Percentiles rank a stretch among this genome's conserved stretches.
phyloP scores from a whole-genome alignment of 2,888 invertebrate species.

The Gryllus longicercus region DNA sequence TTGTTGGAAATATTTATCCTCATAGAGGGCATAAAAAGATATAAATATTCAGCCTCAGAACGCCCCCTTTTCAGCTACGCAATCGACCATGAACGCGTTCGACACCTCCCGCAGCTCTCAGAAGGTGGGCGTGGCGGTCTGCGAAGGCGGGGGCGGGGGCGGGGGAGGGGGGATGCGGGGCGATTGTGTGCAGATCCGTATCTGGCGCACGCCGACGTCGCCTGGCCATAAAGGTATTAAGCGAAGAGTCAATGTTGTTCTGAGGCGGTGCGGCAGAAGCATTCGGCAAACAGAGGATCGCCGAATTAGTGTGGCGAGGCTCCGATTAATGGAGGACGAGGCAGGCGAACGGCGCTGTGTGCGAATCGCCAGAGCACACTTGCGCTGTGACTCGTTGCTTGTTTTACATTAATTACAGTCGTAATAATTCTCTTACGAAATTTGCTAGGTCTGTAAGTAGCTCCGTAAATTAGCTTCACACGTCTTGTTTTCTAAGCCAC shows the following conservation, averaged over 20 bases:
- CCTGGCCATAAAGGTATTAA: not conserved
- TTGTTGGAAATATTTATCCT: too few species aligned
- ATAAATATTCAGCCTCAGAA: too few species aligned
- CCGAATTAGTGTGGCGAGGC: not conserved
- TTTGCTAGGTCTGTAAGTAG: not conserved
- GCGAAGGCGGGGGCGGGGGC: not conserved
- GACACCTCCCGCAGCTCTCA: too few species aligned
- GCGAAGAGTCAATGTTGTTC: not conserved
- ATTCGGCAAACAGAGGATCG: not conserved
- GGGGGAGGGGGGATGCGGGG: not conserved
- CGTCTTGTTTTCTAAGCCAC: not conserved
- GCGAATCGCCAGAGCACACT: not conserved
- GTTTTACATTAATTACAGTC: not conserved
- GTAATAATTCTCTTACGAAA: not conserved
- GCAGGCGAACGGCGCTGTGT: not conserved
- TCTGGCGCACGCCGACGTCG: not conserved
- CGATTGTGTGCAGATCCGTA: not conserved
- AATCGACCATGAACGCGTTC: too few species aligned
- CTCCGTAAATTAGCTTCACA: not conserved
- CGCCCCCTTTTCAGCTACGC: too few species aligned
- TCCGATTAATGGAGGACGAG: not conserved
- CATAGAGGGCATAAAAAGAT: too few species aligned
- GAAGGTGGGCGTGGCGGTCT: too few species aligned
- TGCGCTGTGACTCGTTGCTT: not conserved
- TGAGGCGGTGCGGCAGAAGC: not conserved